Conservation (phyloP, 2,888 invertebrate species). For the Yponomeuta sedellus region DNA sequence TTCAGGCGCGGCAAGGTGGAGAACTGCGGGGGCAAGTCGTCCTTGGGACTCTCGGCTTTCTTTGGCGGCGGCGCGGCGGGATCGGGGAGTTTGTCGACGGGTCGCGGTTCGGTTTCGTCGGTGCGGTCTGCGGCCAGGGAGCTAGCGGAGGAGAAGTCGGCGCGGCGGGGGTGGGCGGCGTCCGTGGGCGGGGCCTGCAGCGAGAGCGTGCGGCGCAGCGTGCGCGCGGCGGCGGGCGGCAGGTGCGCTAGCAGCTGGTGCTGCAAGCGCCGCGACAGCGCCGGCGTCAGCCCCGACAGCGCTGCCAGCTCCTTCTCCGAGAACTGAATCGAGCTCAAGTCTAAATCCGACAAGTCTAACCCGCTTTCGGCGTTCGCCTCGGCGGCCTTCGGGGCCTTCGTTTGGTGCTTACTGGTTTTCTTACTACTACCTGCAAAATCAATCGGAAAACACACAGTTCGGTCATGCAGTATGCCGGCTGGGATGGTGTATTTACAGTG, state of each 20-base stretch:
- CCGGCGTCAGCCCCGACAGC: slow-evolving; percentile 82
- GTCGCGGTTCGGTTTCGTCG: background rate
- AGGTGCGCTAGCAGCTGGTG: slow-evolving; percentile 82
- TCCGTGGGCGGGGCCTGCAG: slow-evolving; percentile 35
- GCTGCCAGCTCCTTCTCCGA: slow-evolving; percentile 83
- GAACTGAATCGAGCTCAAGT: slow-evolving; percentile 81
- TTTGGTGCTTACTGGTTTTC: slow-evolving; percentile 55
- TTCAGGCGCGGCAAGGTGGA: slow-evolving; percentile 55
- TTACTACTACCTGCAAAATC: slow-evolving; percentile 68
- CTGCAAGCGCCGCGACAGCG: slow-evolving; percentile 82
- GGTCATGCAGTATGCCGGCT: slow-evolving; percentile 74
- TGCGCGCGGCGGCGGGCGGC: slow-evolving; percentile 81
- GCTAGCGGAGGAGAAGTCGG: background rate
- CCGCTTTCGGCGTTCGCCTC: slow-evolving; percentile 43
- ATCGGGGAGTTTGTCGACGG: background rate
- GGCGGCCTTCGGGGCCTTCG: slow-evolving; percentile 33
- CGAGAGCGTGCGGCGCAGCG: slow-evolving; percentile 80
- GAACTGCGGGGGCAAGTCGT: slow-evolving; percentile 33
- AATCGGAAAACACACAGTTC: slow-evolving; percentile 75
- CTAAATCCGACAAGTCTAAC: slow-evolving; percentile 78
- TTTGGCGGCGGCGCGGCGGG: background rate
- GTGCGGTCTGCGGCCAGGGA: background rate
- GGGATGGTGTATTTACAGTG: slow-evolving; percentile 67
- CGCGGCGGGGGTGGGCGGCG: background rate
- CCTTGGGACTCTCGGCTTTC: slow-evolving; percentile 16